Conservation (phyloP, 2,797 vertebrate species). For the Gymnothorax reevesii region DNA sequence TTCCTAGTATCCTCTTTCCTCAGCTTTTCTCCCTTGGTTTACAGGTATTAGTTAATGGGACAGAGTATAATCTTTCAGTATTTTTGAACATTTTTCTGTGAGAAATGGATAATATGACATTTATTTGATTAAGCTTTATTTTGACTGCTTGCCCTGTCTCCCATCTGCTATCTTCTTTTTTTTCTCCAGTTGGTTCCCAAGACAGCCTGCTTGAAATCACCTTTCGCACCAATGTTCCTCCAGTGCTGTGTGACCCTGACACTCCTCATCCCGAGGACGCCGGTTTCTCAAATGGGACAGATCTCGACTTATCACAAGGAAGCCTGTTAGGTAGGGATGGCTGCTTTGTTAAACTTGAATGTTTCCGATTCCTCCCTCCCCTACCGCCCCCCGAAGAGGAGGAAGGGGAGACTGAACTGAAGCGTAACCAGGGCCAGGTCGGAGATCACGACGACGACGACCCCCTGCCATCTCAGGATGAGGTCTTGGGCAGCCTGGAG, state of each 20-base stretch:
- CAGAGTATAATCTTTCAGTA: not conserved
- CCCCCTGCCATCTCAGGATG: constrained; percentile 60
- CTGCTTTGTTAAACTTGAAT: constrained; percentile 83
- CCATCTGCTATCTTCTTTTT: constrained; percentile 30
- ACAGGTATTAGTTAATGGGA: not conserved
- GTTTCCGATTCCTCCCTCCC: constrained; percentile 81
- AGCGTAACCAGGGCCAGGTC: constrained; percentile 56
- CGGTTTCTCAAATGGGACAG: constrained; percentile 64
- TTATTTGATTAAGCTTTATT: not conserved
- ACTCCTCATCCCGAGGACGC: constrained; percentile 74
- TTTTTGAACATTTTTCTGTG: not conserved
- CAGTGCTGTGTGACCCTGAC: constrained; percentile 71
- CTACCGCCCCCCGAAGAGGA: constrained; percentile 47
- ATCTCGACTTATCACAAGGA: constrained; percentile 63
- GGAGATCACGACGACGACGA: constrained; percentile 52
- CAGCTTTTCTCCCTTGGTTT: not conserved
- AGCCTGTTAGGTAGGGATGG: constrained; percentile 78
- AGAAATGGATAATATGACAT: not conserved
- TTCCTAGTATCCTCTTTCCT: not conserved
- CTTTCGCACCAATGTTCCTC: constrained; percentile 82
- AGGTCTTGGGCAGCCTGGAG: constrained; percentile 87
- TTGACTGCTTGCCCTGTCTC: not conserved
- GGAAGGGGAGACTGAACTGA: constrained; percentile 53
- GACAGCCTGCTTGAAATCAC: constrained; percentile 97
- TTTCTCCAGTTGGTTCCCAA: constrained; percentile 86